Conservation (phyloP, 2,888 invertebrate genomes). For the Melanotus villosus region DNA sequence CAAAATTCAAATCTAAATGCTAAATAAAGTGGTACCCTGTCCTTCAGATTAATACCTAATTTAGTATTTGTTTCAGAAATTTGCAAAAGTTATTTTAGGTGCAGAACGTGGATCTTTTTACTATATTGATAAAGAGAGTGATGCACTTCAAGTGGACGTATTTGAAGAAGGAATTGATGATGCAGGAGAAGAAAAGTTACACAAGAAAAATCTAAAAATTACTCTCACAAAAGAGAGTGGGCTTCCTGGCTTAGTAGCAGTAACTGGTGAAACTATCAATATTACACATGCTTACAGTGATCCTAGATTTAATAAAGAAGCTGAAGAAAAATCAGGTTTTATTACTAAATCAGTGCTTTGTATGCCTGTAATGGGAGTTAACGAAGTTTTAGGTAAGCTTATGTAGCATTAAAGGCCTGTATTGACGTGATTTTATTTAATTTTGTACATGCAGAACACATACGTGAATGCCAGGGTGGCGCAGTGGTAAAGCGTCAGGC, state of each 20-base stretch:
- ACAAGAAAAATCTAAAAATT: conserved; percentile 71
- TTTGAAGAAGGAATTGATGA: conserved; percentile 73
- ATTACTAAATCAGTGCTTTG: conserved; percentile 73
- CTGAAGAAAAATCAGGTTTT: conserved; percentile 72
- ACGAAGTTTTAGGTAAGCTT: conserved; percentile 68
- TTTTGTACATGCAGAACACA: too few species aligned
- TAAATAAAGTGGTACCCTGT: too few species aligned
- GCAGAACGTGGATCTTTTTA: conserved; percentile 74
- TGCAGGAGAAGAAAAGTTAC: conserved; percentile 64
- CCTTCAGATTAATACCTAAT: too few species aligned
- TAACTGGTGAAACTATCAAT: conserved; percentile 70
- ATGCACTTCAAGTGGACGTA: conserved; percentile 71
- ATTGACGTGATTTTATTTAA: too few species aligned
- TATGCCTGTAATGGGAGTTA: conserved; percentile 71
- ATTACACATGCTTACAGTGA: conserved; percentile 73
- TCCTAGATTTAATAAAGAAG: conserved; percentile 70
- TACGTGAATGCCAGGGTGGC: too few species aligned
- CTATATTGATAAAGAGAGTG: conserved; percentile 70
- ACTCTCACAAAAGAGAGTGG: conserved; percentile 70
- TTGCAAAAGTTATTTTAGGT: conserved; percentile 72
- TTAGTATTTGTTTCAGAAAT: conserved; percentile 66
- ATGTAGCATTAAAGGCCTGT: too few species aligned
- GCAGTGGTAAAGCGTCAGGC: too few species aligned
- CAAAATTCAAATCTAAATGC: too few species aligned
- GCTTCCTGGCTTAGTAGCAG: conserved; percentile 71